Evolutionary conservation across 2,888 invertebrate species (phyloP).

Genomic region (Archaeoteleia sp.): DNA sequence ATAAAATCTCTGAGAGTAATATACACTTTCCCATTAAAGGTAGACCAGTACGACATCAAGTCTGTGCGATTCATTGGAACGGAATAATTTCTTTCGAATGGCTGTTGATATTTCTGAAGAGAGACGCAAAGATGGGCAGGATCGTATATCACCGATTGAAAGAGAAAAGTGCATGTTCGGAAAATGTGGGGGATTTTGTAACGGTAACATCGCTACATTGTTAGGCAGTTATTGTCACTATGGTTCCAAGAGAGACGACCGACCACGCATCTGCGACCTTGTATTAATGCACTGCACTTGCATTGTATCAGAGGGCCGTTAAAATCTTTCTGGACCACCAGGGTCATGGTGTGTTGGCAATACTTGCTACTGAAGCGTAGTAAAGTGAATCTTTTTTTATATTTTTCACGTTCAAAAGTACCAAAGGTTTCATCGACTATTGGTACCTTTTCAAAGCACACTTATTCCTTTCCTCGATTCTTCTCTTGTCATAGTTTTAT

Average conservation of each 20-base stretch:
- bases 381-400: conserved; percentile 2
- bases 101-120: too few relatives aligned
- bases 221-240: neutral
- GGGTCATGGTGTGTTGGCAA: neutral
- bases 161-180: too few relatives aligned
- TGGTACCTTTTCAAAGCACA: neutral
- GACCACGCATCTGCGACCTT: neutral
- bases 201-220: too few relatives aligned
- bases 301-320: conserved; percentile 1
- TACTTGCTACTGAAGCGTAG: neutral
- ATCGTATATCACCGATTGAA: too few relatives aligned
- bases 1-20: too few relatives aligned
- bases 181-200: too few relatives aligned
- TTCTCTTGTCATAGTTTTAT: neutral
- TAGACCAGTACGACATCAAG: too few relatives aligned
- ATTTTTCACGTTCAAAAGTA: neutral
- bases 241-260: neutral
- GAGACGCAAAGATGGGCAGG: too few relatives aligned
- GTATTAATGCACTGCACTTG: neutral
- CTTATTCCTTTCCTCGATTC: neutral
- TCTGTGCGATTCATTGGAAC: too few relatives aligned
- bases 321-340: conserved; percentile 3
- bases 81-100: too few relatives aligned
- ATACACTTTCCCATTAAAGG: too few relatives aligned
- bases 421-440: neutral